Evolutionary conservation across 2,888 invertebrate species (phyloP), one percentile per base, ranked within the genome.

Genomic region (Blastobasis lacticolella): DNA sequence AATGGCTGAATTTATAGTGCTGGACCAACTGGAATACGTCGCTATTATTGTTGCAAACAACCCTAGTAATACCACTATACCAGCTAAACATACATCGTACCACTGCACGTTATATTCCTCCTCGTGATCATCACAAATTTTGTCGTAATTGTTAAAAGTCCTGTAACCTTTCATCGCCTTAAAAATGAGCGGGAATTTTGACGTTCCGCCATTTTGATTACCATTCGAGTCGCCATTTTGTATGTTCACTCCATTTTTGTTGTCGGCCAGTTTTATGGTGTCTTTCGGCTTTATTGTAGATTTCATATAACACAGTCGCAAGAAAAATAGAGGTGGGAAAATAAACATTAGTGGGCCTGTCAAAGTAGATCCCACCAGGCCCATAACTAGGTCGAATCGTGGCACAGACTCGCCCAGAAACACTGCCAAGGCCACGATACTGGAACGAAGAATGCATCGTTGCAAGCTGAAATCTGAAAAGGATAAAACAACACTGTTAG

Each of bases 331-430:
- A 0, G 96, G 94, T 0, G 97, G 97, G 54, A 95, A 90, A 54
- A 97, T 90, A 61, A 96, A 97, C 64, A 96, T 93, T 8, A 96
- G 79, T 0, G 96, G 94, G 0, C 95, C 95, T 0, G 94, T 94
- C 5, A 97, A 88, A 0, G 95, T 93, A 5, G 95, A 96, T 0
- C 97, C 97, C 7, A 97, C 92, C 0, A 97, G 82, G 2, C 95
- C 93, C 92, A 97, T 94, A 8, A 97, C 93, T 23, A 95, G 86
- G 65, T 96, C 96, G 70, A 97, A 96, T 58, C 93, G 90, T 0
- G 97, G 96, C 0, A 97, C 92, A 0, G 94, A 90, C 77, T 95
- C 95, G 0, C 94, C 95, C 4, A 96, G 83, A 38, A 95, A 90
- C 5, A 97, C 91, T 0, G 94, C 93, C 4, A 93, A 59, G 0